Conservation (phyloP, 2,888 invertebrate species). For the Platypus cylindrus region DNA sequence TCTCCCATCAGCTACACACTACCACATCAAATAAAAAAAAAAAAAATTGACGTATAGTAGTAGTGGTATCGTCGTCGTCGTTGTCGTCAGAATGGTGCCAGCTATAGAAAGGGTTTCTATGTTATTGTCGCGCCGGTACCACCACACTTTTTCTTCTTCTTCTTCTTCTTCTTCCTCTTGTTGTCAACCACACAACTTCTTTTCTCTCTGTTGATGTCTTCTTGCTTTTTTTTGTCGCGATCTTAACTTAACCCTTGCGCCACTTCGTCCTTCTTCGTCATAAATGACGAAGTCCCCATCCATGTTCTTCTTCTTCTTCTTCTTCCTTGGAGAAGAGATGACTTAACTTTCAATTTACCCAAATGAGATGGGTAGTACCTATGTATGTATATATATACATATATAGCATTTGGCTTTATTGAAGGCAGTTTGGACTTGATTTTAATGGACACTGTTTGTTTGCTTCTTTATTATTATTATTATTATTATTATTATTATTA, state of each 20-base stretch:
- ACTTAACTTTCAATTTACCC: slow-evolving; percentile 13
- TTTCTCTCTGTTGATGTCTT: too few relatives aligned
- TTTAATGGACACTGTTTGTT: slow-evolving; percentile 7
- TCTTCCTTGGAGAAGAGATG: slow-evolving; percentile 6
- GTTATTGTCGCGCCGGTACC: slow-evolving; percentile 30
- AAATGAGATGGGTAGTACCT: too few relatives aligned
- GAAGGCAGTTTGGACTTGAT: slow-evolving; percentile 2
- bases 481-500: too few relatives aligned
- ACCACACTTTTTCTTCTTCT: background rate
- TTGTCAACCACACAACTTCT: slow-evolving; percentile 1
- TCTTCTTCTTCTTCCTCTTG: background rate
- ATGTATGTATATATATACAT: too few relatives aligned
- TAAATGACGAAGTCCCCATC: slow-evolving; percentile 19
- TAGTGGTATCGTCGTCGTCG: slow-evolving; percentile 21
- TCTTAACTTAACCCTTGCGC: too few relatives aligned
- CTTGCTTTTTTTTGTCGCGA: too few relatives aligned
- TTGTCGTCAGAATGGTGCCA: slow-evolving; percentile 33
- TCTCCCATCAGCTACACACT: too few relatives aligned
- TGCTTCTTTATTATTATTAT: too few relatives aligned
- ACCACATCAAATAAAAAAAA: too few relatives aligned
- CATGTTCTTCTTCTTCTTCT: background rate
- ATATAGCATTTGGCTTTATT: slow-evolving; percentile 7
- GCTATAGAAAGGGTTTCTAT: slow-evolving; percentile 36
- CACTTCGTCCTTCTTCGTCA: too few relatives aligned
- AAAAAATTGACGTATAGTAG: too few relatives aligned